A percentile compares a stretch with the other conserved stretches of the same genome.
phyloP scores from a whole-genome alignment of 2,113 vertebrate species.

The Emydura subglobosa region DNA sequence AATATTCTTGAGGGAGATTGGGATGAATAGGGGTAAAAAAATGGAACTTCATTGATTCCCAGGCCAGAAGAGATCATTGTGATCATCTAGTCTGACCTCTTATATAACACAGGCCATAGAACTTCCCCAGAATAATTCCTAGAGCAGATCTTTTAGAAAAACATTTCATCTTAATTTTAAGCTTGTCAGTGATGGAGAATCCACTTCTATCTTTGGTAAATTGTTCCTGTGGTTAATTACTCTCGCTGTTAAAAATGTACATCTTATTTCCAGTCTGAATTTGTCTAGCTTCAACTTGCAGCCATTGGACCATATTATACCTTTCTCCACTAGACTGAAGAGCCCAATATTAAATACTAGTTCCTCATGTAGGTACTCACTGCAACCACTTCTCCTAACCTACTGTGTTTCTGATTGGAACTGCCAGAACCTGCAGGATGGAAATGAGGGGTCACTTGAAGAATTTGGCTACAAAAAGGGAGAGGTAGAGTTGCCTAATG shows the following conservation, averaged over 20 bases:
- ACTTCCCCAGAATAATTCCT: not conserved
- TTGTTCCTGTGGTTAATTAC: not conserved
- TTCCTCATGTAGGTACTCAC: not conserved
- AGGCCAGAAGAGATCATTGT: not conserved
- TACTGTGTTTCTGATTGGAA: constrained; percentile 40
- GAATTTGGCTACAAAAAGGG: not conserved
- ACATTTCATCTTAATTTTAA: not conserved
- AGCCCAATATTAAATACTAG: not conserved
- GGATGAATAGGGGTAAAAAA: constrained; percentile 53
- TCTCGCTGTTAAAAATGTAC: not conserved
- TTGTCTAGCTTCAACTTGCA: not conserved
- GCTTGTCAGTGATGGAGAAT: not conserved
- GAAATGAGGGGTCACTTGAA: not conserved
- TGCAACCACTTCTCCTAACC: constrained; percentile 32
- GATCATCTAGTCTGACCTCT: not conserved
- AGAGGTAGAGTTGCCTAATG: not conserved
- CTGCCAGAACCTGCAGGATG: constrained; percentile 43
- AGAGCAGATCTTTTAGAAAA: not conserved
- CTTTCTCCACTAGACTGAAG: not conserved
- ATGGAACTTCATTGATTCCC: not conserved
- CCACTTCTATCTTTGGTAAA: not conserved
- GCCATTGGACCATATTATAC: not conserved
- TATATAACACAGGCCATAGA: not conserved
- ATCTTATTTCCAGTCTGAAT: not conserved
- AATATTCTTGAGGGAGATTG: constrained; percentile 15